These are phyloP conservation scores for Epirrhoe alternata DNA, from an alignment of 2,888 invertebrate species.

Conservation along the genomic window DNA sequence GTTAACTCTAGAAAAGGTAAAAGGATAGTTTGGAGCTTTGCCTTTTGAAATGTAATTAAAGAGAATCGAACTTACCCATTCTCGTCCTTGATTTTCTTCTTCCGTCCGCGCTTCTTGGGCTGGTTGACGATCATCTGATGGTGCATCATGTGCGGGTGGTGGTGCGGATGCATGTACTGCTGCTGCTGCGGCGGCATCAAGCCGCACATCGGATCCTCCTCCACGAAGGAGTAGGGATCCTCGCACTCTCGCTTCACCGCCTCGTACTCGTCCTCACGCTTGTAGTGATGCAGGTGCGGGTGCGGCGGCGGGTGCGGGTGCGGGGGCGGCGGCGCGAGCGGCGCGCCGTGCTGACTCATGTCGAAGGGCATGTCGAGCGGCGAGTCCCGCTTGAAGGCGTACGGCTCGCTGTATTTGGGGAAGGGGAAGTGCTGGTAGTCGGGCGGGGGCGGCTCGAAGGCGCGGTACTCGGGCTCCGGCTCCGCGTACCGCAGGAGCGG, in stretches of 20 bases:
- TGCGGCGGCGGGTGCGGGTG: constrained; percentile 47
- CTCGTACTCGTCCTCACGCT: constrained; percentile 74
- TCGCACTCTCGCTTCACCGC: constrained; percentile 87
- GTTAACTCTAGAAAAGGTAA: too few relatives aligned
- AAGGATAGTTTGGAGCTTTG: too few relatives aligned
- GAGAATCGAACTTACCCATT: constrained; percentile 75
- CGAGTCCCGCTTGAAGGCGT: constrained; percentile 73
- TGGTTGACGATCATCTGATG: constrained; percentile 82
- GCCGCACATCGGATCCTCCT: constrained; percentile 89
- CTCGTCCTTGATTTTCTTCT: constrained; percentile 92
- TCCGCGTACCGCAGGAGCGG: constrained; percentile 63
- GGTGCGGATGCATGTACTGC: constrained; percentile 67
- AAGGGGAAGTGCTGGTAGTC: constrained; percentile 76
- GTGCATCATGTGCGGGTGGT: constrained; percentile 68
- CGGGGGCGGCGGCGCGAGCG: constrained; percentile 45
- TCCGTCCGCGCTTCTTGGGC: constrained; percentile 93
- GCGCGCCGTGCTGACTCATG: constrained; percentile 72
- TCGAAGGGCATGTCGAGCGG: constrained; percentile 72
- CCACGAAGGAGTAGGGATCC: constrained; percentile 94
- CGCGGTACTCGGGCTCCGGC: constrained; percentile 60
- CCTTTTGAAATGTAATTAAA: too few relatives aligned
- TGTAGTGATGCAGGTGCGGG: constrained; percentile 49
- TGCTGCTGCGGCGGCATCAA: constrained; percentile 75
- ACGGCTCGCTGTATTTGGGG: constrained; percentile 74
- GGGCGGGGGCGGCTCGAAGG: constrained; percentile 64